These are phyloP conservation scores for Episyrphus balteatus DNA, from an alignment of 1,140 invertebrate genomes.

Conservation along the genomic window DNA sequence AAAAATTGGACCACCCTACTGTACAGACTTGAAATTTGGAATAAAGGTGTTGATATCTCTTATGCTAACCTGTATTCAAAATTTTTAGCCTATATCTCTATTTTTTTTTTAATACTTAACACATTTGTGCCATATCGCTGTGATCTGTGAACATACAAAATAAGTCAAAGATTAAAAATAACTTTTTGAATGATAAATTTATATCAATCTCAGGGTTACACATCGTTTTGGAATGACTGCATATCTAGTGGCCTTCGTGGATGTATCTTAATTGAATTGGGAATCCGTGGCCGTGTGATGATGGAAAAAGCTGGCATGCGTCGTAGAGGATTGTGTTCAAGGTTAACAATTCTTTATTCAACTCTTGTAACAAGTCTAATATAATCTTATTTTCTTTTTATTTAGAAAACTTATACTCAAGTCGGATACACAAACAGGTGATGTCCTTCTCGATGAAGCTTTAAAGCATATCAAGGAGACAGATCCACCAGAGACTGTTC, in stretches of 20 bases:
- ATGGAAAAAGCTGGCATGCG: conserved; percentile 95
- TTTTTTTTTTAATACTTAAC: no score
- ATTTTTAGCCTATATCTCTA: no score
- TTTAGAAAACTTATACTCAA: conserved; percentile 47
- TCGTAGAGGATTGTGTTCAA: conserved; percentile 73
- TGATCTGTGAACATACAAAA: no score
- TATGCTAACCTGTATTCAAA: no score
- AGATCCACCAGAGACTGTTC: conserved; percentile 91
- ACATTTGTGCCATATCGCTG: no score
- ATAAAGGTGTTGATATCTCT: no score
- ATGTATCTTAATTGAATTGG: conserved; percentile 96
- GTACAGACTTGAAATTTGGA: no score
- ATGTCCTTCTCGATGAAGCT: conserved; percentile 96
- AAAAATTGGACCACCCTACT: no score
- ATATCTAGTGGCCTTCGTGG: conserved; percentile 97
- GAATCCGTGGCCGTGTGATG: conserved; percentile 86
- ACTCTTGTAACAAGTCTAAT: not conserved
- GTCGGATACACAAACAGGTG: conserved; percentile 86
- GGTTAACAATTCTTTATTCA: conserved; percentile 45
- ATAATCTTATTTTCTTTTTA: conserved; percentile 15
- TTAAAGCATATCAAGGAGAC: conserved; percentile 97
- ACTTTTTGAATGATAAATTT: no score
- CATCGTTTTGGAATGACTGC: conserved; percentile 99
- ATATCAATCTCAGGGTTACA: conserved; percentile 75
- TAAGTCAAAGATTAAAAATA: no score